Evolutionary conservation across 2,113 vertebrate genomes (phyloP).

Genomic region (Aramus guarauna): DNA sequence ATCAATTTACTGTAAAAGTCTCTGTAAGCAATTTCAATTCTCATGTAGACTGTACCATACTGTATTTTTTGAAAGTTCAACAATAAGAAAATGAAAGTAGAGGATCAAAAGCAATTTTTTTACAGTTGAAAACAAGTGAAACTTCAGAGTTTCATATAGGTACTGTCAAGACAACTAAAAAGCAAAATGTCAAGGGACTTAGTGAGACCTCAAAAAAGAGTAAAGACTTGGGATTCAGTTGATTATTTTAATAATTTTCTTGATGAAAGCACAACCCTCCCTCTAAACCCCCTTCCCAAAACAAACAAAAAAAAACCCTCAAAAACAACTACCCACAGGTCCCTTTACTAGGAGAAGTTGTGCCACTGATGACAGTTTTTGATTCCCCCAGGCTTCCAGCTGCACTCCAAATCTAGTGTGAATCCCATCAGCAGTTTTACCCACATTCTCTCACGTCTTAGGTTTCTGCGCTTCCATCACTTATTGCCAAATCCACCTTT

Average conservation of each 20-base stretch:
- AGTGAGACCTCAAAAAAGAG: not conserved
- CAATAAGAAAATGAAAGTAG: conserved; percentile 24
- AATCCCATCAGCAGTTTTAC: not conserved
- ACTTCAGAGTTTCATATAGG: not conserved
- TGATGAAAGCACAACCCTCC: not conserved
- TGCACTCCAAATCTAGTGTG: not conserved
- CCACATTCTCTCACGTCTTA: not conserved
- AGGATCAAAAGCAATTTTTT: not conserved
- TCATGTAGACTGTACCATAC: not conserved
- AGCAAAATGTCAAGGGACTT: not conserved
- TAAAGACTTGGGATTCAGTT: not conserved
- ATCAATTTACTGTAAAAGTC: conserved; percentile 55
- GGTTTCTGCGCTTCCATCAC: not conserved
- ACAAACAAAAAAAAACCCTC: not conserved
- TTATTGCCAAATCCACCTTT: not conserved
- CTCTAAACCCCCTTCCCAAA: not conserved
- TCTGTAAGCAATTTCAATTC: conserved; percentile 43
- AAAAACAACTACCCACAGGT: not conserved
- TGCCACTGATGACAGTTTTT: not conserved
- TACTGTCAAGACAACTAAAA: not conserved
- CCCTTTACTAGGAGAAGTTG: not conserved
- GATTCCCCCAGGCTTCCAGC: not conserved
- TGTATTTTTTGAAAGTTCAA: conserved; percentile 42
- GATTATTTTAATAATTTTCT: not conserved
- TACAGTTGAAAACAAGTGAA: not conserved